Evolutionary conservation across 1,140 invertebrate genomes (phyloP), one percentile per base, ranked within the genome.

Genomic region (Diabrotica virgifera): DNA sequence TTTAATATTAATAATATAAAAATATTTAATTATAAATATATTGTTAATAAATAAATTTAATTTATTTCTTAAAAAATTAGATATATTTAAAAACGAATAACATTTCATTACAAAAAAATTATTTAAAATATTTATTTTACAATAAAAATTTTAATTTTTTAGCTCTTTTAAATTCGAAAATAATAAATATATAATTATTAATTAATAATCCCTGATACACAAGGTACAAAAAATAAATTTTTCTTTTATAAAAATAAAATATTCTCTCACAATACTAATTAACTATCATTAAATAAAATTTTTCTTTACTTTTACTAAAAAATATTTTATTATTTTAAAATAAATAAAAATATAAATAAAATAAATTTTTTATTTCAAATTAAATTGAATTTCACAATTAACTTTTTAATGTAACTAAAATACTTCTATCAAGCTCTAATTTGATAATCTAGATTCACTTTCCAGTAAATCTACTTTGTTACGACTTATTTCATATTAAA

Each of bases 401-500:
- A 77, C 73, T 78, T 79, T 80, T 80, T 78, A 85, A 77, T 84
- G 82, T 84, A 84, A 85, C 79, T 83, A 79, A 84, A 84, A 82
- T 78, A 73, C 80, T 83, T 81, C 1, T 75, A 76, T 73, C 74
- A 84, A 84, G 79, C 78, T 84, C 77, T 81, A 81, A 76, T 79
- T 81, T 80, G 74, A n/a, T 52, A 62, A 81, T 82, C 83, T 80
- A 86, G 83, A 82, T 78, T 79, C 80, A 86, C 78, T 82, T 88
- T 88, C 86, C 84, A 84, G 80, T 86, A 87, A 76, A 76, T 81
- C 83, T 85, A 88, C 86, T 88, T 80, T 88, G 86, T 88, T 88
- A 87, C 86, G 86, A 87, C 85, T 87, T 87, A 83, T 86, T 82
- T 81, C 79, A 81, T 78, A 77, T 82, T 82, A 78, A 80, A 82